Evolutionary conservation across 1,140 invertebrate genomes (phyloP), one percentile per base, ranked within the genome.

Genomic region (Drosophila nikananu): DNA sequence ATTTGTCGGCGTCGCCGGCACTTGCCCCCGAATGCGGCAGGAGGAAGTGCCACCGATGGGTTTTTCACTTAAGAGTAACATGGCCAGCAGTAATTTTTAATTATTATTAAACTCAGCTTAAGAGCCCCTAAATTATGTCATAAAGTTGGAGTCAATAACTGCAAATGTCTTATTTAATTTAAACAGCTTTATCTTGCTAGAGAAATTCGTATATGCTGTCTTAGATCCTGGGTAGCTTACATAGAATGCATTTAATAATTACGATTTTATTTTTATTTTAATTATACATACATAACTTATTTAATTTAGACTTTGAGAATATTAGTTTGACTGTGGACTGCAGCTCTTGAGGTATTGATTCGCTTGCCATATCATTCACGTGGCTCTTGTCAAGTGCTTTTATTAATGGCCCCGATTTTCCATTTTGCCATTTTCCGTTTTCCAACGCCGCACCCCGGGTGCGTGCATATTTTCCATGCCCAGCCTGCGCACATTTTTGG

Each of bases 371-470:
- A 77, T 66, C 54, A 67, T 74, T 79, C 54, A 51, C 46, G 70
- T 66, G 61, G 55, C 81, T 70, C 58, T 37, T 59, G 64, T 68
- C 73, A 61, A 67, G 75, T 80, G 79, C 51, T 71, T 71, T 79
- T 75, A 82, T 75, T 71, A 86, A 86, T 86, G 79, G 70, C 41
- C 42, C 46, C 44, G 46, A 25, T 48, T 67, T 65, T 49, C 37
- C 42, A 25, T 51, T 65, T 65, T 37, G 59, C 70, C 61, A 58
- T 42, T 64, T 65, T 82, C 49, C 51, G 63, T n/a, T 30, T 41
- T 58, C 12, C 32, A 4, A 6, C 25, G 15, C 54, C 54, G 9
- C 35, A 23, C 5, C n/a, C 42, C 32, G 19, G 19, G 42, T 65
- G 65, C 65, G 54, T 60, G 39, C 39, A 62, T 21, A 65, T 42